Conservation (phyloP, 2,797 vertebrate species). For the Gallirallus australis region DNA sequence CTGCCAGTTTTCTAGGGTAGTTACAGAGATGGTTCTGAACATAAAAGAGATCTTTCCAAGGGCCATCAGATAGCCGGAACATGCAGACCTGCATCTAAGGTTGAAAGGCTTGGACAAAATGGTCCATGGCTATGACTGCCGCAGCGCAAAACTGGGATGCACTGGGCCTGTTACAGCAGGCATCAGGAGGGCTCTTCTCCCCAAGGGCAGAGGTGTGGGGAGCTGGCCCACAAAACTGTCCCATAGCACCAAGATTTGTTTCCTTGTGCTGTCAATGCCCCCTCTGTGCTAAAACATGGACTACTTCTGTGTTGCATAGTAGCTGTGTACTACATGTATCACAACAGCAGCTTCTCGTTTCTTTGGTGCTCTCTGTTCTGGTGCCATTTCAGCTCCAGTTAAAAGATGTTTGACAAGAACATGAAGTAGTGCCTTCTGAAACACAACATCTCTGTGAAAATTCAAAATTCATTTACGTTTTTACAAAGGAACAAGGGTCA, state of each 20-base stretch:
- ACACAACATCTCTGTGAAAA: slow-evolving; percentile 9
- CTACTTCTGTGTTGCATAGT: background rate
- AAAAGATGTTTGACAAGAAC: background rate
- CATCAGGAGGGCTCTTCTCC: background rate
- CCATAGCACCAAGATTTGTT: background rate
- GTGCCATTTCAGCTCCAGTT: background rate
- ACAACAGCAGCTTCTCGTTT: background rate
- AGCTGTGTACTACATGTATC: background rate
- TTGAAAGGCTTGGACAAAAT: background rate
- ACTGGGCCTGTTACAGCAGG: background rate
- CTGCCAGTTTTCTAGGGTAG: background rate
- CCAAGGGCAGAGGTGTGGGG: background rate
- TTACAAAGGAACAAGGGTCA: slow-evolving; percentile 7
- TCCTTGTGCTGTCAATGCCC: background rate
- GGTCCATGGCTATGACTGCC: fast-evolving
- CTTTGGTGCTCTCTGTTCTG: background rate
- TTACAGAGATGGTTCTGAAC: slow-evolving; percentile 1
- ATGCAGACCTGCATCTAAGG: background rate
- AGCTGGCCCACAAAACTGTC: background rate
- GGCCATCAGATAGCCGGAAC: background rate
- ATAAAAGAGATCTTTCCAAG: background rate
- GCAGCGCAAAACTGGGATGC: background rate
- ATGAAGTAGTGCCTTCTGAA: background rate
- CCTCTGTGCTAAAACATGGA: background rate
- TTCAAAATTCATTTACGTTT: slow-evolving; percentile 5